These are phyloP conservation scores for Leptogaster cylindrica DNA, from an alignment of 2,888 invertebrate genomes.

Conservation along the genomic window DNA sequence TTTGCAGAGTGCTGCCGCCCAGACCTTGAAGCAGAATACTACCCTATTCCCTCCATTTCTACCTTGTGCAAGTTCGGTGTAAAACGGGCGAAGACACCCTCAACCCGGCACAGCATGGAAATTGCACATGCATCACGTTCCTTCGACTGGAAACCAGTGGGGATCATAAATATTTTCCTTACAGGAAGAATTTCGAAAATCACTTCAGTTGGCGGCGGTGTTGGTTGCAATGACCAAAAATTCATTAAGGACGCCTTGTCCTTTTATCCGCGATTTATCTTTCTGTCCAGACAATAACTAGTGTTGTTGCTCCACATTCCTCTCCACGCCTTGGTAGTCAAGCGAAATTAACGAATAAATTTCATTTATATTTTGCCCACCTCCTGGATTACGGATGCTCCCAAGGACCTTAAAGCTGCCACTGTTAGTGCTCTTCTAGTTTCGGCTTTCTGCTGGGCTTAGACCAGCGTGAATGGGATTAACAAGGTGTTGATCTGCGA, in stretches of 20 bases:
- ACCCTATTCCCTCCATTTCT: neutral
- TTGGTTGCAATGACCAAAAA: slow-evolving; percentile 28
- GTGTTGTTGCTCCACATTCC: neutral
- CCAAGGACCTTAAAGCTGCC: neutral
- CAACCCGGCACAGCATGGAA: neutral
- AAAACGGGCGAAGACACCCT: neutral
- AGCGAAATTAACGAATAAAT: slow-evolving; percentile 31
- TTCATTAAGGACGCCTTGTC: slow-evolving; percentile 35
- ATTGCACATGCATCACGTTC: slow-evolving; percentile 29
- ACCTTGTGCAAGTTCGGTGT: neutral
- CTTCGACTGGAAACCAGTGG: slow-evolving; percentile 10
- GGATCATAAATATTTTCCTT: slow-evolving; percentile 23
- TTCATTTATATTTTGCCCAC: neutral
- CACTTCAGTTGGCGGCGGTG: slow-evolving; percentile 11
- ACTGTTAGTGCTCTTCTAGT: neutral
- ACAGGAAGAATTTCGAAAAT: slow-evolving; percentile 27
- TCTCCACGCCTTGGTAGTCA: slow-evolving; percentile 11
- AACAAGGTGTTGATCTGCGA: slow-evolving; percentile 16
- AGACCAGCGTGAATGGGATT: slow-evolving; percentile 5
- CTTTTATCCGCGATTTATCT: slow-evolving; percentile 35
- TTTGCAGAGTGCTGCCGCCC: neutral
- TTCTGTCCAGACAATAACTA: slow-evolving; percentile 19
- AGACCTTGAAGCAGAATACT: neutral
- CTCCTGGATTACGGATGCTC: neutral
- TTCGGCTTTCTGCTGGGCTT: neutral